Evolutionary conservation across 2,888 invertebrate genomes (phyloP).

Genomic region (Oligia strigilis): DNA sequence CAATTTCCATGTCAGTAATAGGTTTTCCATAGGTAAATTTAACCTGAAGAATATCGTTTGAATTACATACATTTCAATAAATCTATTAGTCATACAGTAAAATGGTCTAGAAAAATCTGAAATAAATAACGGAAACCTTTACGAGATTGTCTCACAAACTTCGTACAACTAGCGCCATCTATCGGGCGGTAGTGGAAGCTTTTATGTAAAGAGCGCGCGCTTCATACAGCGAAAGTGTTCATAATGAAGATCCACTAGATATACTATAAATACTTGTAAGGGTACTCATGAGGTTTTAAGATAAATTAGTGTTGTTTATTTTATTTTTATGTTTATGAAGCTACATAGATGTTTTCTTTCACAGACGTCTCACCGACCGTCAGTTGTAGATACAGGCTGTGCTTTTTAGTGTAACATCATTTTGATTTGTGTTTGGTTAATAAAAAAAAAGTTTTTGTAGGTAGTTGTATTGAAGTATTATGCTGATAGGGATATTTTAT

Average conservation of each 20-base stretch:
- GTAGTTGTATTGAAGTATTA: not conserved
- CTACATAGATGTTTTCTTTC: not conserved
- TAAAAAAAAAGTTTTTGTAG: not conserved
- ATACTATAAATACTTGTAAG: conserved; percentile 33
- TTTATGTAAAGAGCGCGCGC: conserved; percentile 24
- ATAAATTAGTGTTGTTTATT: conserved; percentile 30
- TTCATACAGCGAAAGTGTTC: conserved; percentile 13
- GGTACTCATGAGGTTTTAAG: conserved; percentile 40
- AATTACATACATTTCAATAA: conserved; percentile 56
- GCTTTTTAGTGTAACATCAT: not conserved
- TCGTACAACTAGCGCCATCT: conserved; percentile 81
- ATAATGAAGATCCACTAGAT: conserved; percentile 33
- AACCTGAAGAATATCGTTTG: conserved; percentile 45
- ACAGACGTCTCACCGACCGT: too few relatives aligned
- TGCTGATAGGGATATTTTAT: not conserved
- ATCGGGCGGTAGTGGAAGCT: conserved; percentile 79
- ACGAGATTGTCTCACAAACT: conserved; percentile 13
- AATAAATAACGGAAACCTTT: conserved; percentile 9
- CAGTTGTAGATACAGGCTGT: not conserved
- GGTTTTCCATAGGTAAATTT: conserved; percentile 29
- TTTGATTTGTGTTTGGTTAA: not conserved
- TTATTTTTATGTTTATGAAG: conserved; percentile 13
- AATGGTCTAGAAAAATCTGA: conserved; percentile 50
- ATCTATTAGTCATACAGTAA: conserved; percentile 52
- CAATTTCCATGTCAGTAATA: conserved; percentile 48